These are phyloP conservation scores for Salticus scenicus DNA, from an alignment of 2,888 invertebrate genomes.

Conservation along the genomic window DNA sequence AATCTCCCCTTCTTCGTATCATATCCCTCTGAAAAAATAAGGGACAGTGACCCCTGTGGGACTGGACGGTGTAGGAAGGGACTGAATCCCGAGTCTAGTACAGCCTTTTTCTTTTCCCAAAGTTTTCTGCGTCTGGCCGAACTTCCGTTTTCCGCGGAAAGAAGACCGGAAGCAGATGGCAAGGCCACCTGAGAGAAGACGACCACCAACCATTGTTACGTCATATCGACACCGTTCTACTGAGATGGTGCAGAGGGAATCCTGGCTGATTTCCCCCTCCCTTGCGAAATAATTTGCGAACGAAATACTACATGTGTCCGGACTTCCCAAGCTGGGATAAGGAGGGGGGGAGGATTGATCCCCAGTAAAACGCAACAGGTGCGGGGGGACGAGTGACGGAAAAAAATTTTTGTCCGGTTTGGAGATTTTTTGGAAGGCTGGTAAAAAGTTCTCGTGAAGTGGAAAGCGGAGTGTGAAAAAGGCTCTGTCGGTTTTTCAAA, in stretches of 20 bases:
- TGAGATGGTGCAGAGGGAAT: background rate
- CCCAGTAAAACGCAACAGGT: slow-evolving; percentile 45
- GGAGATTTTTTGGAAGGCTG: slow-evolving; percentile 14
- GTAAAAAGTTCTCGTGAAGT: slow-evolving; percentile 24
- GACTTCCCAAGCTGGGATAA: slow-evolving; percentile 48
- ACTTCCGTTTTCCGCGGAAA: slow-evolving; percentile 53
- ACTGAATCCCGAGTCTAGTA: too few species aligned
- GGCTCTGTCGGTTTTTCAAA: background rate
- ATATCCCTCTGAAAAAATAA: background rate
- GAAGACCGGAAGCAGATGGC: slow-evolving; percentile 70
- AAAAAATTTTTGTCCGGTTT: slow-evolving; percentile 61
- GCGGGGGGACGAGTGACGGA: slow-evolving; percentile 12
- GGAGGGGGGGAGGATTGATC: slow-evolving; percentile 42
- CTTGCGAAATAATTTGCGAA: slow-evolving; percentile 53
- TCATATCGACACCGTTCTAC: slow-evolving; percentile 61
- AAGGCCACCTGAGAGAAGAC: slow-evolving; percentile 68
- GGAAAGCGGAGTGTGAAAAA: slow-evolving; percentile 52
- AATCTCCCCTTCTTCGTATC: slow-evolving; percentile 10
- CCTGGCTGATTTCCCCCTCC: background rate
- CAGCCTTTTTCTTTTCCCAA: background rate
- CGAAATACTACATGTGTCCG: slow-evolving; percentile 27
- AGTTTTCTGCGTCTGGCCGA: slow-evolving; percentile 61
- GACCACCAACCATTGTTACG: slow-evolving; percentile 68
- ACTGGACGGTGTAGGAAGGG: slow-evolving; percentile 49
- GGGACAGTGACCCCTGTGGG: slow-evolving; percentile 58